These are phyloP conservation scores for Pongo pygmaeus DNA, from an alignment of 2,113 vertebrate species.

Conservation along the genomic window DNA sequence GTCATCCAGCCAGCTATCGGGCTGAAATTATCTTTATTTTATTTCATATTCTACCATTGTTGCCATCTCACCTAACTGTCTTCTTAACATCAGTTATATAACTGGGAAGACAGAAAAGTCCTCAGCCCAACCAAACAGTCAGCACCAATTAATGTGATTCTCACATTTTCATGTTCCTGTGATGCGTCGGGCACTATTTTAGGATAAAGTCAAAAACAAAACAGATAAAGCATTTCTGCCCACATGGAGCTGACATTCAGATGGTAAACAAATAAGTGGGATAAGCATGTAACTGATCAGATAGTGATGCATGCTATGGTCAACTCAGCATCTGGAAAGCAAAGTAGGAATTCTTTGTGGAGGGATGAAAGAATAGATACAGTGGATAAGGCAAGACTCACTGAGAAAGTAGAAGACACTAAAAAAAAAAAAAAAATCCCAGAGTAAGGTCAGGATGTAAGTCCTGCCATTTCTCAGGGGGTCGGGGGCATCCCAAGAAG, in stretches of 20 bases:
- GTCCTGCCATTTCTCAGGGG: too few species aligned
- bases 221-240: neutral
- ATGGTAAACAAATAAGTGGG: neutral
- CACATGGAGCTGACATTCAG: neutral
- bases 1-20: neutral
- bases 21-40: neutral
- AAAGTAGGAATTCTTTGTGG: neutral
- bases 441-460: neutral
- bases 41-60: too few species aligned
- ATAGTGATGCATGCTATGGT: neutral
- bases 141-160: neutral
- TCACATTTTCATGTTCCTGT: neutral
- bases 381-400: too few species aligned
- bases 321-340: too few species aligned
- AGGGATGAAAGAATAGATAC: neutral
- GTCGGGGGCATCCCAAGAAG: too few species aligned
- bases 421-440: neutral
- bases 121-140: too few species aligned
- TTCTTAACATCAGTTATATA: neutral
- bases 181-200: rapidly evolving
- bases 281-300: too few species aligned
- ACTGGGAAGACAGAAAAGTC: neutral
- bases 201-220: neutral
- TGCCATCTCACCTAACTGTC: neutral
- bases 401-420: too few species aligned